phyloP scores from a whole-genome alignment of 2,113 vertebrate genomes.

The Talpa occidentalis region DNA sequence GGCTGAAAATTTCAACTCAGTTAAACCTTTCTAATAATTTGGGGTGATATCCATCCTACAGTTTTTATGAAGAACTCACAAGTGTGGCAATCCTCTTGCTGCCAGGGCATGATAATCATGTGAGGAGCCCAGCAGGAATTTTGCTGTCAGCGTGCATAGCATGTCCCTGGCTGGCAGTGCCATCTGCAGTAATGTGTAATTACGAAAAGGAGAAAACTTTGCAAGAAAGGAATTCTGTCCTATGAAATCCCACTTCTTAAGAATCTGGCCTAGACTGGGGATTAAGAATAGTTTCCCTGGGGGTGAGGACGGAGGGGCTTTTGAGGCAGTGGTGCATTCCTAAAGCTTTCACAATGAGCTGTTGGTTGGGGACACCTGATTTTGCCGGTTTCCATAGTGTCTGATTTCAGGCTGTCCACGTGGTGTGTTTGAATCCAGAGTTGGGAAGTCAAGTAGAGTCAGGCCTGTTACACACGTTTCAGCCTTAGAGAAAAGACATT shows the following conservation, averaged over 20 bases:
- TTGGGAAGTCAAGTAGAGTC: not conserved
- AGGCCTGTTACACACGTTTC: not conserved
- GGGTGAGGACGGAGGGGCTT: not conserved
- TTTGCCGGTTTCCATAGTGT: not conserved
- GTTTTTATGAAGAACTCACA: not conserved
- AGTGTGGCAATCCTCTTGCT: not conserved
- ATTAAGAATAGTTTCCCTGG: no score
- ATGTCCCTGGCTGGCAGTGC: no score
- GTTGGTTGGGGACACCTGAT: no score
- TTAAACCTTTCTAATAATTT: not conserved
- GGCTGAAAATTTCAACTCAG: not conserved
- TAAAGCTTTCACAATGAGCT: accelerated
- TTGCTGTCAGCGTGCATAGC: not conserved
- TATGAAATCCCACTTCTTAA: not conserved
- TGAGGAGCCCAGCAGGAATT: not conserved
- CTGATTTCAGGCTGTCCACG: not conserved
- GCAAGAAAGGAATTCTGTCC: not conserved
- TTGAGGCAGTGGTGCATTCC: not conserved
- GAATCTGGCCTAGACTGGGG: not conserved
- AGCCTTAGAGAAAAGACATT: not conserved
- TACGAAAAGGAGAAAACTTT: not conserved
- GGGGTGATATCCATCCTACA: not conserved
- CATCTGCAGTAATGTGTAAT: not conserved
- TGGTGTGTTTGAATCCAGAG: not conserved
- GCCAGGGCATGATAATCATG: no score